Evolutionary conservation across 2,797 vertebrate species (phyloP).

Genomic region (Octomys mimax): DNA sequence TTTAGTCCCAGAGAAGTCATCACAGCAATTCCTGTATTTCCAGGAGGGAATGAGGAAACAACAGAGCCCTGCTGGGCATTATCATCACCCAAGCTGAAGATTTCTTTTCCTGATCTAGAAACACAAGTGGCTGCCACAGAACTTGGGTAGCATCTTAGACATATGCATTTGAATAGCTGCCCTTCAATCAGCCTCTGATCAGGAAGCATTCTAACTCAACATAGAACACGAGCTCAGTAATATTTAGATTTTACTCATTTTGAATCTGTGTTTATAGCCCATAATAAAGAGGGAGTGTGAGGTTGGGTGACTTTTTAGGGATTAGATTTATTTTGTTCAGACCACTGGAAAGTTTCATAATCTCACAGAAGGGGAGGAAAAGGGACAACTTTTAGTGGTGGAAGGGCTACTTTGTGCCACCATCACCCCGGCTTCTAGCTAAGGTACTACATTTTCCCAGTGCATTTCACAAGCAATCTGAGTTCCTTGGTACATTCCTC

Average conservation of each 20-base stretch:
- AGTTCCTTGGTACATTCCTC: conserved; percentile 55
- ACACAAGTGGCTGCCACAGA: not conserved
- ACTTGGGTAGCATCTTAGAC: not conserved
- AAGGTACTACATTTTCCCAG: conserved; percentile 68
- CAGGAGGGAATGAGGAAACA: not conserved
- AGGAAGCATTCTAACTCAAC: conserved; percentile 83
- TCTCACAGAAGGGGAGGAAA: conserved; percentile 77
- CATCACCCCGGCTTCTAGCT: conserved; percentile 71
- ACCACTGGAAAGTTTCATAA: conserved; percentile 82
- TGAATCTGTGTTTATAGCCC: conserved; percentile 87
- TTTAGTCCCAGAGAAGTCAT: not conserved
- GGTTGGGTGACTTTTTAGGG: conserved; percentile 85
- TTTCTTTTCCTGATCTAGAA: conserved; percentile 29
- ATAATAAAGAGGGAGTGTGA: conserved; percentile 84
- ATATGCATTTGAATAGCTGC: conserved; percentile 83
- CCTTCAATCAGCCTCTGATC: conserved; percentile 86
- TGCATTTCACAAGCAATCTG: conserved; percentile 42
- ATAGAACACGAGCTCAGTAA: conserved; percentile 86
- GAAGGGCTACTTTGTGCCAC: not conserved
- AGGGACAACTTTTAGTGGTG: conserved; percentile 60
- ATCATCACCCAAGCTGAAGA: not conserved
- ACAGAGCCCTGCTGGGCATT: not conserved
- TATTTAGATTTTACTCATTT: conserved; percentile 85
- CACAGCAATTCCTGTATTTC: conserved; percentile 5
- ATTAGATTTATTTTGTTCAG: conserved; percentile 84